Evolutionary conservation across 2,797 vertebrate genomes (phyloP), one percentile per base, ranked within the genome.

Genomic region (Poeciliopsis infans): DNA sequence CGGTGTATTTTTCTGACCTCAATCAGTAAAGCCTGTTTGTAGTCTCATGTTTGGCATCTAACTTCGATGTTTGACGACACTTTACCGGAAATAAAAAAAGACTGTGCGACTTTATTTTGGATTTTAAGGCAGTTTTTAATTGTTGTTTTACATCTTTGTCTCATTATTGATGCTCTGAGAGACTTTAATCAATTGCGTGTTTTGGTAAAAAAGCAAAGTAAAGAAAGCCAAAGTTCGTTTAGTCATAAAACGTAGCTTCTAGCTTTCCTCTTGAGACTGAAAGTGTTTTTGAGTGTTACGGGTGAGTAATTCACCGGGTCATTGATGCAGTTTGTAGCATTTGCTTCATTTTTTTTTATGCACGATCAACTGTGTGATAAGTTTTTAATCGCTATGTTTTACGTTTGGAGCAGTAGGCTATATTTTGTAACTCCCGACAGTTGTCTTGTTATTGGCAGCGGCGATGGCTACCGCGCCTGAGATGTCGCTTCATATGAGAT

Each of bases 381-480:
- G 0, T 20, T 0, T 3, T 72, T 11, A 57, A 2, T 3, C 2
- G 23, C 6, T 31, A 51, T 53, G 41, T 23, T 11, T 1, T 25
- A 2, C 2, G 2, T 4, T 74, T 66, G 0, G 5, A 64, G 16
- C 39, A 74, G 39, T 3, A 31, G 31, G 31, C 31, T 31, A 2
- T 2, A 13, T 59, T 1, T 36, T 25, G 4, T 33, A 36, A 33
- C 7, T 49, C 0, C 43, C 43, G 49, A 8, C 73, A 45, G 43
- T 73, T 73, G 81, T 51, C 0, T 25, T 73, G 76, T 75, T 2
- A 61, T 33, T 70, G 71, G 5, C 2, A 39, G 39, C 69, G 46
- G 80, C 79, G 81, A 97, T 98, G 97, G 95, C 96, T 12, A 77
- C 96, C 76, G 93, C 95, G 55, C 87, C 94, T 1, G 76, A 79